Base-by-base conservation (phyloP, 1,140 invertebrate species). In the Plodia interpunctella region DNA sequence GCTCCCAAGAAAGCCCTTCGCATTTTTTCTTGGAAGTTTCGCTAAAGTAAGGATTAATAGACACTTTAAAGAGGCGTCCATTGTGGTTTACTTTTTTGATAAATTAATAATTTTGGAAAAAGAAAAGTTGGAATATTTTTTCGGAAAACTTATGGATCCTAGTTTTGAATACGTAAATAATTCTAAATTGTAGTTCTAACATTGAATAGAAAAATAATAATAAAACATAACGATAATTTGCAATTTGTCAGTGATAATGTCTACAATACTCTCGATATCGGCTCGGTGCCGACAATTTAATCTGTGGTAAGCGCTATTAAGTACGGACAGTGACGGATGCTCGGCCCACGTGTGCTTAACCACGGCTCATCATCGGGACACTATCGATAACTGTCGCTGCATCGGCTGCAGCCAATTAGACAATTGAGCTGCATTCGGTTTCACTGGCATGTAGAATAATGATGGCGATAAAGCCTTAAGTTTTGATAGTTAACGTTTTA, bases 301-400 rank as follows among this genome's bases (percentile, higher is more conserved):
- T 44, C 38, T 44, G 38, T 44, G 38, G 38, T 44, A 44, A 44
- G 38, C 9, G 32, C 32, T 35, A 35, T 35, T 35, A 35, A 35
- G 32, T 35, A 44, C n/a, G 10, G 38, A 44, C 38, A 44, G n/a
- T 44, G 38, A 44, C 38, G 10, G 38, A 44, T 44, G 38, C 38
- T 44, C n/a, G n/a, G 10, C 38, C 10, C 38, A 44, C 38, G 15
- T 44, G 38, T 44, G 38, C 38, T 44, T 44, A 44, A 44, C 38
- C 38, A 17, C 13, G n/a, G 38, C 15, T 17, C n/a, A 44, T 44
- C 38, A 44, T 44, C 15, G n/a, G 15, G 10, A 15, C 13, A 44
- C 38, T 44, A 44, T 44, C 38, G 38, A 44, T 44, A 44, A 44
- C 38, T 44, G 38, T 44, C 38, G 38, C 2, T 44, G 38, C 2